Evolutionary conservation across 1,140 invertebrate species (phyloP).

Genomic region (Leguminivora glycinivorella): DNA sequence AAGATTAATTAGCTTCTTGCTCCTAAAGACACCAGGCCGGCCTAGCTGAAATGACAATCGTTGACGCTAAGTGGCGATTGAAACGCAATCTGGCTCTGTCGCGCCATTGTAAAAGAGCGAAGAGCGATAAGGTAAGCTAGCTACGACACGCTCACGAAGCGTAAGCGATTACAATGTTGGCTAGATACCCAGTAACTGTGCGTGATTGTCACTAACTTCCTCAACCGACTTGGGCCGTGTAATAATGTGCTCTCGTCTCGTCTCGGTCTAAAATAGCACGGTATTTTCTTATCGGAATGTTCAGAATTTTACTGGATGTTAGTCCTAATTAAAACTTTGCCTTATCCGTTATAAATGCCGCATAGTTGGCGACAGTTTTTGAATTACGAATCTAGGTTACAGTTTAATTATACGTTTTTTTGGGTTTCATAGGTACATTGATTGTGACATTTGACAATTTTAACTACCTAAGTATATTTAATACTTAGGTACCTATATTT

Average conservation of each 20-base stretch:
- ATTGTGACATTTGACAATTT: too few relatives aligned
- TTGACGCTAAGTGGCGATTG: too few relatives aligned
- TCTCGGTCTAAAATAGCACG: background rate
- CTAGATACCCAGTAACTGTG: background rate
- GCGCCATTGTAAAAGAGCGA: too few relatives aligned
- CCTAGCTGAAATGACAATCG: too few relatives aligned
- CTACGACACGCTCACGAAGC: too few relatives aligned
- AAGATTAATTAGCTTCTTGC: constrained; percentile 1
- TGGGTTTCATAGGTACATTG: too few relatives aligned
- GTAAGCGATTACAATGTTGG: too few relatives aligned
- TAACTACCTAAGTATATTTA: too few relatives aligned
- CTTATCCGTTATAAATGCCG: background rate
- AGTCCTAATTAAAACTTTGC: background rate
- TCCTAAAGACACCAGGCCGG: background rate
- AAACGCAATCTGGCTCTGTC: too few relatives aligned
- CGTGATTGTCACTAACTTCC: background rate
- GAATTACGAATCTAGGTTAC: background rate
- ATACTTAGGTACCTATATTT: too few relatives aligned
- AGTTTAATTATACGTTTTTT: too few relatives aligned
- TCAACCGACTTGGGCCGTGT: background rate
- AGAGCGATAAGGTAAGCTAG: too few relatives aligned
- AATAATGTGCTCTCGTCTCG: background rate
- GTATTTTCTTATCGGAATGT: background rate
- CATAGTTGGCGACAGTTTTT: background rate
- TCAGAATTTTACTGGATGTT: background rate